These are phyloP conservation scores for Lepisosteus osseus DNA, from an alignment of 2,113 vertebrate genomes.

Conservation along the genomic window DNA sequence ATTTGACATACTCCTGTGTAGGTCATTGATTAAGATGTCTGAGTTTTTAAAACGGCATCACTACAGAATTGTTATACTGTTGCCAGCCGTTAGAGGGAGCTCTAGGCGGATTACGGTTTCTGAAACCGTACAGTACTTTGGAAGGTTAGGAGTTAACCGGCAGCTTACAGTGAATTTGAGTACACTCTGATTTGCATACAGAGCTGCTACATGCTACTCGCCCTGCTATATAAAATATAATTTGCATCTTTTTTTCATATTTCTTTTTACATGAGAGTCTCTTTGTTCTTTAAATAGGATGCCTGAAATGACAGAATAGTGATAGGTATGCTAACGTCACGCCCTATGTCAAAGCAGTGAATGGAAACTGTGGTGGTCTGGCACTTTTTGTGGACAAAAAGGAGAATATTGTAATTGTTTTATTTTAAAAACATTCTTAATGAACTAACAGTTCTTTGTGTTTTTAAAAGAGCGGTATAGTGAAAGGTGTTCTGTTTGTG, in stretches of 20 bases:
- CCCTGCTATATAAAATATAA: constrained; percentile 25
- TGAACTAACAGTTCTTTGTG: too few species aligned
- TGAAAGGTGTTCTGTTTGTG: too few species aligned
- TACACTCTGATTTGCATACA: constrained; percentile 38
- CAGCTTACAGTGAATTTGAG: constrained; percentile 20
- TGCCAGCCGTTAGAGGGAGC: constrained; percentile 47
- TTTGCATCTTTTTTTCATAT: constrained; percentile 48
- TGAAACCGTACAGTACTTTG: constrained; percentile 53
- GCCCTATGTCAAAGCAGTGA: constrained; percentile 5
- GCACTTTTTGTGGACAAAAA: background rate
- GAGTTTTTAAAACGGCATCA: constrained; percentile 32
- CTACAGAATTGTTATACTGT: constrained; percentile 12
- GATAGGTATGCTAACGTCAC: background rate
- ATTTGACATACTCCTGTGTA: too few species aligned
- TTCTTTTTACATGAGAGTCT: constrained; percentile 22
- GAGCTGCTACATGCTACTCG: constrained; percentile 29
- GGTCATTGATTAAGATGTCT: too few species aligned
- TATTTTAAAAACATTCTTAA: too few species aligned
- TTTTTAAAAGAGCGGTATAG: too few species aligned
- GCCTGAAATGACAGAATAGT: constrained; percentile 18
- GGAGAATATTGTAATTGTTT: too few species aligned
- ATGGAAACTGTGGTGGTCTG: background rate
- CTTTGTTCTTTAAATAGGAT: constrained; percentile 10
- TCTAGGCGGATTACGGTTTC: constrained; percentile 43
- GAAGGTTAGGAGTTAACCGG: constrained; percentile 21